Base-by-base conservation (phyloP, 2,888 invertebrate genomes). In the Pantelozetes paolii region DNA sequence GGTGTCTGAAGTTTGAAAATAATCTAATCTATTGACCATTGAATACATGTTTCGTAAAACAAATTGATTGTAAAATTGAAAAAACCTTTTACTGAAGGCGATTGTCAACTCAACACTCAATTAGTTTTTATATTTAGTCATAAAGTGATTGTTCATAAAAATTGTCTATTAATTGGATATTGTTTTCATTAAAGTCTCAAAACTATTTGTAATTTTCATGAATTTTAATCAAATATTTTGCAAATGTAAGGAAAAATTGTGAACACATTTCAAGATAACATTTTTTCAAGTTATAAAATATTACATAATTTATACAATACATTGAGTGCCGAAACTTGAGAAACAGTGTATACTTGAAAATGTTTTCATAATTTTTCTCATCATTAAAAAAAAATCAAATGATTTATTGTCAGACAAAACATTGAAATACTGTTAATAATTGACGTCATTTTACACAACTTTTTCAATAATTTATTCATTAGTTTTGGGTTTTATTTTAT, bases 261-360 rank as follows among this genome's bases (percentile, higher is more conserved):
- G 1, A 20, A 6, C 3, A 50, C 3, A 11, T 13, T 45, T 45
- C 11, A 50, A 50, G 50, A 8, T 9, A 32, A 36, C 57, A 50
- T n/a, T 57, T 57, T 57, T 26, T 57, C 57, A 57, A 57, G 26
- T 57, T 57, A 57, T 57, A n/a, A 64, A 36, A 36, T 64, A 59
- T 59, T 30, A 26, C 59, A 59, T 36, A 64, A 64, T 36, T 64
- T 64, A 64, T 64, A 59, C 30, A 59, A 6, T 59, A 64, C 36
- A 64, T 11, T 36, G 64, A 64, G 64, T 64, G 64, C 64, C 64
- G 64, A 64, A 36, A 64, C 40, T 64, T 64, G 36, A 64, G 11
- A 36, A 64, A n/a, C 20, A 30, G 8, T 28, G 20, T 62, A n/a
- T n/a, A n/a, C n/a, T n/a, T n/a, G n/a, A 28, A 32, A 28, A 32